These are phyloP conservation scores for Drosophila affinis DNA, from an alignment of 2,888 invertebrate genomes.

Conservation along the genomic window DNA sequence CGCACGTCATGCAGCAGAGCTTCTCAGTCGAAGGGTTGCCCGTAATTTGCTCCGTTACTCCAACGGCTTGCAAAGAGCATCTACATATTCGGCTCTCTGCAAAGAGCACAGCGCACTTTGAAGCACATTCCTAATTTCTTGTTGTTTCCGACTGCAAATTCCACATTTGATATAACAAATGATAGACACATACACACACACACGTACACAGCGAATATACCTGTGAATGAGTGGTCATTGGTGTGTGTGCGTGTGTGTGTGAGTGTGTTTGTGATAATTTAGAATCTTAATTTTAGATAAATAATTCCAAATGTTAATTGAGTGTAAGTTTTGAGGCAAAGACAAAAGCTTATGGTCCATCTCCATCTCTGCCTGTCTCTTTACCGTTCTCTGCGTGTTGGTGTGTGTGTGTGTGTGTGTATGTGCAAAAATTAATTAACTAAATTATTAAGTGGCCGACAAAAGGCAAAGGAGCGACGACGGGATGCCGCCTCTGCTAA, in stretches of 20 bases:
- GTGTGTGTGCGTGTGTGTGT: slow-evolving; percentile 3
- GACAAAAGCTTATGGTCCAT: slow-evolving; percentile 51
- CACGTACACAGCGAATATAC: neutral
- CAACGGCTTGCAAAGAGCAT: neutral
- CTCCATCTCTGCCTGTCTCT: neutral
- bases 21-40: neutral
- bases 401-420: slow-evolving; percentile 19
- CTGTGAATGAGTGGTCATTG: neutral
- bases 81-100: neutral
- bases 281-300: slow-evolving; percentile 48
- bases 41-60: too few relatives aligned
- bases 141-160: slow-evolving; percentile 39
- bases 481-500: slow-evolving; percentile 3
- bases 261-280: slow-evolving; percentile 57
- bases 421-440: slow-evolving; percentile 75
- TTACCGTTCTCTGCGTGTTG: slow-evolving; percentile 4
- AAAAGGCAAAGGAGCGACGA: slow-evolving; percentile 21
- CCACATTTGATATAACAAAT: slow-evolving; percentile 42
- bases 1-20: neutral
- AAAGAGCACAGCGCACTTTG: neutral
- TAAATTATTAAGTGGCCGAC: slow-evolving; percentile 68
- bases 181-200: slow-evolving; percentile 38
- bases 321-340: slow-evolving; percentile 68
- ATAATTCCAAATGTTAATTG: slow-evolving; percentile 78
- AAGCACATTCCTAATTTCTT: slow-evolving; percentile 1